phyloP scores from a whole-genome alignment of 2,888 invertebrate genomes.

The Hermodice carunculata region DNA sequence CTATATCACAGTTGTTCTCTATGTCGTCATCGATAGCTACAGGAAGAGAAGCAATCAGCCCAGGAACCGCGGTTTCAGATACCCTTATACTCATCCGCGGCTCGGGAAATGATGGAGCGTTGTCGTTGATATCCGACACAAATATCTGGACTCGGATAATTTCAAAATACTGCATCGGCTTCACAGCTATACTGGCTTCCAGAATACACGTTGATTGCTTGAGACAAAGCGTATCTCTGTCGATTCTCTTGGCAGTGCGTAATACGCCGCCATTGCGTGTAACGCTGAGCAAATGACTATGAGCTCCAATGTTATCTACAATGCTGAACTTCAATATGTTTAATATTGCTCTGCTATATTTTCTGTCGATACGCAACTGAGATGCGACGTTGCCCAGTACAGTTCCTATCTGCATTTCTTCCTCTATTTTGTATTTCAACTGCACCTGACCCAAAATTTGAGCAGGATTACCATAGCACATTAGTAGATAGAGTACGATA shows the following conservation, averaged over 20 bases:
- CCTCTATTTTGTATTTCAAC: constrained; percentile 8
- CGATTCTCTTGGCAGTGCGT: constrained; percentile 5
- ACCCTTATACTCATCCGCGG: neutral
- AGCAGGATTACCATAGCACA: no score
- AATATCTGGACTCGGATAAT: constrained; percentile 8
- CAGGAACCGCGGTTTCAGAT: neutral
- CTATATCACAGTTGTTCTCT: constrained; percentile 3
- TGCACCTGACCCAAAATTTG: no score
- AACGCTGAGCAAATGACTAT: no score
- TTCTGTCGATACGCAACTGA: neutral
- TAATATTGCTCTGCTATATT: neutral
- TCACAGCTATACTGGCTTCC: constrained; percentile 5
- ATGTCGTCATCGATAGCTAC: constrained; percentile 13
- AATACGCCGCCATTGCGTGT: constrained; percentile 4
- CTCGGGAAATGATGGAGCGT: constrained; percentile 4
- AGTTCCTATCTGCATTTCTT: neutral
- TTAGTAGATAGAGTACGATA: no score
- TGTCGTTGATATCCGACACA: constrained; percentile 16
- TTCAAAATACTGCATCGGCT: constrained; percentile 10
- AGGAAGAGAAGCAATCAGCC: constrained; percentile 4
- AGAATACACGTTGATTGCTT: neutral
- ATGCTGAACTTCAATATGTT: constrained; percentile 8
- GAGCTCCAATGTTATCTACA: no score
- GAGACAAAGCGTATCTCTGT: constrained; percentile 13
- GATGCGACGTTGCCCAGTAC: constrained; percentile 3